Evolutionary conservation across 2,113 vertebrate species (phyloP).

Genomic region (Tiliqua scincoides): DNA sequence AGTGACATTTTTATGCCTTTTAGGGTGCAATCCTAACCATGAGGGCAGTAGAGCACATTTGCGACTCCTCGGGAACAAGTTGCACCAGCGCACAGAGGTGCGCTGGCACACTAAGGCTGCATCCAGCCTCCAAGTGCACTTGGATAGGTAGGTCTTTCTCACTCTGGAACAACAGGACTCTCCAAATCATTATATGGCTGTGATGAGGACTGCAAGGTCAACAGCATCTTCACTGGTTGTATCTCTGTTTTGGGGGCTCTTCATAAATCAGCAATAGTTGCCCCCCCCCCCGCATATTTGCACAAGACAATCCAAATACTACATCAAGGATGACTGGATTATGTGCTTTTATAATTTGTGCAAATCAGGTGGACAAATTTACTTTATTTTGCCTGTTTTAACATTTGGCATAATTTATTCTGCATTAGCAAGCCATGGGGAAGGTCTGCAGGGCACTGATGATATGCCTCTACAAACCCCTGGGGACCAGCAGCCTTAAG

Average conservation of each 20-base stretch:
- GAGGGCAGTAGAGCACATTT: no score
- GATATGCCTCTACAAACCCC: not conserved
- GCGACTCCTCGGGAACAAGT: no score
- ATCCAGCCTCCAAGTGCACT: no score
- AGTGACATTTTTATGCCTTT: no score
- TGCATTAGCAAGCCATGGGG: not conserved
- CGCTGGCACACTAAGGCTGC: no score
- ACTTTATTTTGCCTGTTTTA: not conserved
- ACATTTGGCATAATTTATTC: not conserved
- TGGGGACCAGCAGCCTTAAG: no score
- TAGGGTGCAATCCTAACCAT: no score
- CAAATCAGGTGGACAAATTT: not conserved
- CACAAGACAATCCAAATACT: not conserved
- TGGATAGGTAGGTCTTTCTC: no score
- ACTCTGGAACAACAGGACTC: no score
- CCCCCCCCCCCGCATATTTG: not conserved
- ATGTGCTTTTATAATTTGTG: not conserved
- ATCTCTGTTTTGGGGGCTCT: not conserved
- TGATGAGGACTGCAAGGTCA: not conserved
- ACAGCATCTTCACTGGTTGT: not conserved
- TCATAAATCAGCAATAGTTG: not conserved
- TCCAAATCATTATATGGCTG: no score
- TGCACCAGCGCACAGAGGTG: no score
- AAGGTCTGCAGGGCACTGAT: not conserved
- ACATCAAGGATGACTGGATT: not conserved